These are phyloP conservation scores for Smutsia gigantea DNA, from an alignment of 2,797 vertebrate species.

Conservation along the genomic window DNA sequence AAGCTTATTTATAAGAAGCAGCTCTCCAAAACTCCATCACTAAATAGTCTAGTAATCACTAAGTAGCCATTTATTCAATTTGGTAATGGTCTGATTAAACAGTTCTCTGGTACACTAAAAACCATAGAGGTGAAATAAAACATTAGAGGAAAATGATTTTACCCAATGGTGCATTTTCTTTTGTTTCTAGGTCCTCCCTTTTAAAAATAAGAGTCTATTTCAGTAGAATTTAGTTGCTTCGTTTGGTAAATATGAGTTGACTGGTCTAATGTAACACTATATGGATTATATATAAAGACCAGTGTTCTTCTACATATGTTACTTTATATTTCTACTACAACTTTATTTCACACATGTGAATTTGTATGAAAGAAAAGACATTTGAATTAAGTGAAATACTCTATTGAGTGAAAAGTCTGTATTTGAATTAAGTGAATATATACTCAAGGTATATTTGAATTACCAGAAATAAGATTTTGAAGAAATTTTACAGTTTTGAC, in stretches of 20 bases:
- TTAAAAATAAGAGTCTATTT: neutral
- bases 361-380: neutral
- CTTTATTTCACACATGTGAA: neutral
- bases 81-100: constrained; percentile 54
- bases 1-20: constrained; percentile 14
- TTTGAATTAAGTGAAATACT: constrained; percentile 4
- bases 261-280: neutral
- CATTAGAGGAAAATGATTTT: constrained; percentile 55
- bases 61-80: constrained; percentile 38
- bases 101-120: constrained; percentile 54
- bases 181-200: neutral
- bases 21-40: neutral
- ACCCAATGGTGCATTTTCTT: constrained; percentile 44
- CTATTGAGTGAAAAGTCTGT: too few relatives aligned
- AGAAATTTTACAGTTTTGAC: neutral
- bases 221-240: neutral
- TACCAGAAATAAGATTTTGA: neutral
- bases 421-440: constrained; percentile 17
- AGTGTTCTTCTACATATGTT: neutral
- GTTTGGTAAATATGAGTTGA: neutral
- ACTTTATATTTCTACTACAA: constrained; percentile 8
- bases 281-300: neutral
- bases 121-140: constrained; percentile 46
- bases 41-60: constrained; percentile 35
- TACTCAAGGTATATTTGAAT: too few relatives aligned